phyloP scores from a whole-genome alignment of 2,888 invertebrate species.

The Philereme vetulata region DNA sequence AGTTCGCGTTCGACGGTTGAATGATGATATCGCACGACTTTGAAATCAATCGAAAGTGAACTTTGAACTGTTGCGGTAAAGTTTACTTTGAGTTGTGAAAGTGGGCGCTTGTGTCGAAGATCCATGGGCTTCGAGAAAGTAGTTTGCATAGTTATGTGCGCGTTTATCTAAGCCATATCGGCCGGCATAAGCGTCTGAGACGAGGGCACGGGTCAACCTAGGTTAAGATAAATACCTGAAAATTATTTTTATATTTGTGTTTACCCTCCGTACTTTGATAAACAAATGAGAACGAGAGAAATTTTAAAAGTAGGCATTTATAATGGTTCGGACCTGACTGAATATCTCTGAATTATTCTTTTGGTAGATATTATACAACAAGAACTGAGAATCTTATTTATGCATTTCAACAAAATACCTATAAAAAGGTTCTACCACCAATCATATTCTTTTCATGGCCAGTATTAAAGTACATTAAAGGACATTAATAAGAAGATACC shows the following conservation, averaged over 20 bases:
- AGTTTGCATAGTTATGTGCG: slow-evolving; percentile 78
- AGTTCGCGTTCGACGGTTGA: slow-evolving; percentile 48
- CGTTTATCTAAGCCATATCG: slow-evolving; percentile 77
- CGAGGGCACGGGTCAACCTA: slow-evolving; percentile 52
- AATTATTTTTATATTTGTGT: neutral
- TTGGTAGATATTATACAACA: too few species aligned
- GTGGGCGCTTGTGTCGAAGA: slow-evolving; percentile 42
- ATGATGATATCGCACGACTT: slow-evolving; percentile 41
- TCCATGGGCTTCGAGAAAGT: slow-evolving; percentile 49
- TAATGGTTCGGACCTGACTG: too few species aligned
- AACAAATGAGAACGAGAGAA: too few species aligned
- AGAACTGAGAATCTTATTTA: too few species aligned
- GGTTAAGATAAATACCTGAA: neutral
- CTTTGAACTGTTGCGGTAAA: slow-evolving; percentile 47
- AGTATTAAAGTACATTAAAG: too few species aligned
- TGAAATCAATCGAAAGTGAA: slow-evolving; percentile 40
- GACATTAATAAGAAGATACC: too few species aligned
- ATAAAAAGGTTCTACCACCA: too few species aligned
- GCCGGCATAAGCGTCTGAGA: slow-evolving; percentile 56
- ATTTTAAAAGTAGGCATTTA: too few species aligned
- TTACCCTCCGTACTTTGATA: too few species aligned
- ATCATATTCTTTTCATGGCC: too few species aligned
- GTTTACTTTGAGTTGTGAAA: slow-evolving; percentile 50
- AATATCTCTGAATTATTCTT: too few species aligned
- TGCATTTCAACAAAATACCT: too few species aligned